Base-by-base conservation (phyloP, 2,113 vertebrate genomes). In the Jacana jacana region DNA sequence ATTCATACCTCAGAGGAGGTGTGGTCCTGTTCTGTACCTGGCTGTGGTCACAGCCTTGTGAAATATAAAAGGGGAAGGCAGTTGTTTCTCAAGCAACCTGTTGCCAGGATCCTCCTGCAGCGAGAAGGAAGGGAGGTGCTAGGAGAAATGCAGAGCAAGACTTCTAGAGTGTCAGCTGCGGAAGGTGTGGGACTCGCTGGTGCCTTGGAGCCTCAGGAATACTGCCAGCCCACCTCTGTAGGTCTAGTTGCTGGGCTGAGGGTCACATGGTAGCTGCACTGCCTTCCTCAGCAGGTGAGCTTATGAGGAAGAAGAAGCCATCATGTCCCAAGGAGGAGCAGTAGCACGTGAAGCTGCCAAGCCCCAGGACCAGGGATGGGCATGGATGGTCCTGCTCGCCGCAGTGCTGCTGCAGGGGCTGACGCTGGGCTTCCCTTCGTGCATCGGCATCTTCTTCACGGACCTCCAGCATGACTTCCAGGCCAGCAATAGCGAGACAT, bases 401-500 rank as follows among this genome's bases (percentile, higher is more conserved):
- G 97, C 98, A 17, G 88, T 99, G 95, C 6, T 99, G 55, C 97
- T 98, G 22, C 98, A 99, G 87, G 98, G 97, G 16, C 83, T 99
- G 94, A 99, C 99, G 0, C 87, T 99, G 93, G 98, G 98, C 44
- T 99, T 99, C 91, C 98, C 99, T 9, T 85, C 97, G 18, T 99
- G 99, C 40, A 93, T 98, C 1, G 98, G 99, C 2, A 96, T 99
- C 97, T 99, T 99, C 97, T 99, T 99, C 98, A 98, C 96, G 0
- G 99, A 99, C 42, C 97, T 99, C 58, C 99, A 99, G 97, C 97
- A 13, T 0, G 98, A 99, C 57, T 99, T 99, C 94, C 95, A 98
- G 18, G 99, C 99, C 86, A 98, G 97, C 98, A 99, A 99, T 91
- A 99, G 99, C 1, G 96, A 99, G 95, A 99, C 98, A 0, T 99